Evolutionary conservation across 2,797 vertebrate species (phyloP).

Genomic region (Australoheros facetus): DNA sequence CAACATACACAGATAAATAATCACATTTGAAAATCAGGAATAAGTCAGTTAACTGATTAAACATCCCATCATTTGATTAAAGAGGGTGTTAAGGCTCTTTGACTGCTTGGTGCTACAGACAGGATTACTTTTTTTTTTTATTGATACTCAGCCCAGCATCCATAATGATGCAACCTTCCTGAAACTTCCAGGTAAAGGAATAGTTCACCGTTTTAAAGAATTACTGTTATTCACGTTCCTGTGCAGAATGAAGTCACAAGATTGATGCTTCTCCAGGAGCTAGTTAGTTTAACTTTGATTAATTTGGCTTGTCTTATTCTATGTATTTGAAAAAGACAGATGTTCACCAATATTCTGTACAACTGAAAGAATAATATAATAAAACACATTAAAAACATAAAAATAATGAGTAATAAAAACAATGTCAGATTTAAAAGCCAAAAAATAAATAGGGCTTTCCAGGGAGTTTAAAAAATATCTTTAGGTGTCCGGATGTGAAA

Average conservation of each 20-base stretch:
- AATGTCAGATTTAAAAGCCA: background rate
- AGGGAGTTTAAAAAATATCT: background rate
- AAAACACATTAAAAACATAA: background rate
- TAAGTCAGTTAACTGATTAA: background rate
- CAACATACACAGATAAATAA: background rate
- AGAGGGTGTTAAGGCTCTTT: background rate
- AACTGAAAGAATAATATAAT: background rate
- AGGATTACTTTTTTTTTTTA: background rate
- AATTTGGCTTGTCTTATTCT: no score
- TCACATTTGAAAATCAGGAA: background rate
- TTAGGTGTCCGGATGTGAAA: background rate
- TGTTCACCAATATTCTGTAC: background rate
- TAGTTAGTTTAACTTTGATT: background rate
- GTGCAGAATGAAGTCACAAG: no score
- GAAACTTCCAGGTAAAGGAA: background rate
- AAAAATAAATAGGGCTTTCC: background rate
- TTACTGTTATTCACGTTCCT: background rate
- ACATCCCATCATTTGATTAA: background rate
- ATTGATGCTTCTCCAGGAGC: background rate
- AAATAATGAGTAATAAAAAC: background rate
- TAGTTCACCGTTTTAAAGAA: background rate
- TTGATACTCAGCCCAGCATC: background rate
- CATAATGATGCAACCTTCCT: background rate
- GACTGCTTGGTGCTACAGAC: background rate
- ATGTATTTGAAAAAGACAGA: background rate